A percentile compares a stretch with the other conserved stretches of the same genome.
Conservation (phyloP, 2,113 vertebrate species). For the Syngnathus typhle region DNA sequence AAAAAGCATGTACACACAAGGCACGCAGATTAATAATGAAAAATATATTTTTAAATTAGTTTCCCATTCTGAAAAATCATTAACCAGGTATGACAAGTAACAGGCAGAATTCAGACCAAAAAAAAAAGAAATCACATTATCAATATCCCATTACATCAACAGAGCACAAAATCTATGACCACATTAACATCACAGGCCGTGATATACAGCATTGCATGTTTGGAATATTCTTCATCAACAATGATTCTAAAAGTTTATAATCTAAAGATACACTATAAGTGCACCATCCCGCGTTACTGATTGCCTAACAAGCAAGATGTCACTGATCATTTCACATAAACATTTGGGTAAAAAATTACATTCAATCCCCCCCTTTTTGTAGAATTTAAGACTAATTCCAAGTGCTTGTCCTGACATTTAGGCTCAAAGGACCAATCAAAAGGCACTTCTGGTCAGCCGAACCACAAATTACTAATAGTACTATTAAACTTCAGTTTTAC, state of each 20-base stretch:
- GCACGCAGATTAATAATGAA: background rate
- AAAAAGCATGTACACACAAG: too few species aligned
- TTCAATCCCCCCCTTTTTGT: background rate
- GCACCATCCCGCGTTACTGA: background rate
- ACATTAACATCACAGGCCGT: background rate
- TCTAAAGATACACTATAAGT: background rate
- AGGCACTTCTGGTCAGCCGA: conserved; percentile 33
- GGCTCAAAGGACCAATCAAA: background rate
- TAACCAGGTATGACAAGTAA: conserved; percentile 36
- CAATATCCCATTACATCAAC: background rate
- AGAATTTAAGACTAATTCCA: background rate
- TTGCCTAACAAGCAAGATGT: background rate
- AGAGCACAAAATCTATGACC: background rate
- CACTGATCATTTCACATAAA: background rate
- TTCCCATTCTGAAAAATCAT: conserved; percentile 19
- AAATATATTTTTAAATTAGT: background rate
- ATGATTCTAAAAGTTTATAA: background rate
- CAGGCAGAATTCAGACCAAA: conserved; percentile 12
- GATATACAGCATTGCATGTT: background rate
- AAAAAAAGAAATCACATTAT: background rate
- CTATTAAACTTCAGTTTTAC: background rate
- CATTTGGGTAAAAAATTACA: conserved; percentile 7
- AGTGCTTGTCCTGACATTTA: conserved; percentile 2
- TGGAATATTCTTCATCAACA: background rate
- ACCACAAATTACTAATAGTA: background rate